A percentile compares a stretch with the other conserved stretches of the same genome.
phyloP scores from a whole-genome alignment of 2,888 invertebrate species.

The Drosophila diplacantha region DNA sequence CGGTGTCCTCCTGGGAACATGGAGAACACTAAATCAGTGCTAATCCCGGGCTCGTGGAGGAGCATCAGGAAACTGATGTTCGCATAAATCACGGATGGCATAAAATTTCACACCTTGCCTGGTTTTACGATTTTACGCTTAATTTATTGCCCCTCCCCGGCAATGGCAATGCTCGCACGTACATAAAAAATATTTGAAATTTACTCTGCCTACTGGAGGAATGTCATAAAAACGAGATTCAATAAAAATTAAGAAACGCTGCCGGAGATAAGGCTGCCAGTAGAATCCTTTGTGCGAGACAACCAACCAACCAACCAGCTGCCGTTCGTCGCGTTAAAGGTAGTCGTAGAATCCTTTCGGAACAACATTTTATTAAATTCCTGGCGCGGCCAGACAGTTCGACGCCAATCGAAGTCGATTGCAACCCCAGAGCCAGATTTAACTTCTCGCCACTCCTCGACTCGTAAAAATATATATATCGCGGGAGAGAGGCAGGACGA shows the following conservation, averaged over 20 bases:
- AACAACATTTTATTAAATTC: conserved; percentile 43
- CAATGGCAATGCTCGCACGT: conserved; percentile 19
- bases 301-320: conserved; percentile 55
- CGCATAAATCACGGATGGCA: conserved; percentile 66
- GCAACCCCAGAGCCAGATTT: conserved; percentile 31
- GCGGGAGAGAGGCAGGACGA: neutral
- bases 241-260: conserved; percentile 66
- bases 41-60: conserved; percentile 36
- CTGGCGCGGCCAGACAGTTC: conserved; percentile 47
- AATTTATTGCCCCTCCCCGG: conserved; percentile 57
- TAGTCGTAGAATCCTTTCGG: conserved; percentile 22
- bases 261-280: conserved; percentile 12
- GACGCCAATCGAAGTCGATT: conserved; percentile 50
- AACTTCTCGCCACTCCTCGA: conserved; percentile 3
- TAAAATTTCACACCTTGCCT: conserved; percentile 73
- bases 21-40: conserved; percentile 44
- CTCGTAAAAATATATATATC: conserved; percentile 31
- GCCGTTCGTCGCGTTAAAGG: conserved; percentile 39
- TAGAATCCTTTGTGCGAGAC: conserved; percentile 53
- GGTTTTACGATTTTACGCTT: conserved; percentile 68
- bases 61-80: conserved; percentile 47
- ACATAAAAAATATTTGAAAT: conserved; percentile 38
- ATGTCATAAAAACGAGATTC: conserved; percentile 68
- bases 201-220: conserved; percentile 57
- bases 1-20: conserved; percentile 25